A percentile compares a stretch with the other conserved stretches of the same genome.
phyloP scores from a whole-genome alignment of 2,113 vertebrate species.

The Myotis davidii region DNA sequence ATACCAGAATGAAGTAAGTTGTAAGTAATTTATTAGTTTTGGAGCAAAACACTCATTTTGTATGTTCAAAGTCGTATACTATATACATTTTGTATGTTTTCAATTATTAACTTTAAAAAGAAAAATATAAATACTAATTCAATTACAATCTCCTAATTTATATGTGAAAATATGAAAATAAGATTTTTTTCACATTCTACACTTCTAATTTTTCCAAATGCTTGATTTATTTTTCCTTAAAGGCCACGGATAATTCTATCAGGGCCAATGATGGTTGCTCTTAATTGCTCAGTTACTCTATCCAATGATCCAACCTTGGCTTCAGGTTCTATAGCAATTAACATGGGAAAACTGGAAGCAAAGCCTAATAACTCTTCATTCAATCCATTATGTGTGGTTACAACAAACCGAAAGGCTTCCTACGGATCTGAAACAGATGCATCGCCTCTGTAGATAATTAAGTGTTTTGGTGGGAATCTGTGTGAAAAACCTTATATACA shows the following conservation, averaged over 20 bases:
- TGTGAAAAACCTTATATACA: constrained; percentile 84
- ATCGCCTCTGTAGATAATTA: constrained; percentile 85
- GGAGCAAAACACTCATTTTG: neutral
- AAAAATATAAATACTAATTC: constrained; percentile 27
- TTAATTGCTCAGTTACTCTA: constrained; percentile 80
- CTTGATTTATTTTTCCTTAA: constrained; percentile 38
- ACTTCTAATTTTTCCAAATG: constrained; percentile 53
- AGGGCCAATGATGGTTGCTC: constrained; percentile 53
- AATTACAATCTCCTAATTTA: constrained; percentile 37
- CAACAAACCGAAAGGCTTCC: constrained; percentile 82
- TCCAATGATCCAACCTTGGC: constrained; percentile 80
- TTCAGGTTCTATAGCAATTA: constrained; percentile 85
- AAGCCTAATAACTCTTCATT: constrained; percentile 85
- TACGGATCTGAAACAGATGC: constrained; percentile 79
- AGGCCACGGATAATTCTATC: constrained; percentile 27
- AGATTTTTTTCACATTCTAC: neutral
- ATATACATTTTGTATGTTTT: constrained; percentile 5
- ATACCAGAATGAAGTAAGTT: neutral
- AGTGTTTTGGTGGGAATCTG: constrained; percentile 87
- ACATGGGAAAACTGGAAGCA: constrained; percentile 83
- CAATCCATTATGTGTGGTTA: constrained; percentile 86
- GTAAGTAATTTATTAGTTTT: constrained; percentile 1
- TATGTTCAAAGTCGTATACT: neutral
- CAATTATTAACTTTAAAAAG: constrained; percentile 23
- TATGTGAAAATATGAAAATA: neutral